These are phyloP conservation scores for Lagopus muta DNA, from an alignment of 2,113 vertebrate species.

Conservation along the genomic window DNA sequence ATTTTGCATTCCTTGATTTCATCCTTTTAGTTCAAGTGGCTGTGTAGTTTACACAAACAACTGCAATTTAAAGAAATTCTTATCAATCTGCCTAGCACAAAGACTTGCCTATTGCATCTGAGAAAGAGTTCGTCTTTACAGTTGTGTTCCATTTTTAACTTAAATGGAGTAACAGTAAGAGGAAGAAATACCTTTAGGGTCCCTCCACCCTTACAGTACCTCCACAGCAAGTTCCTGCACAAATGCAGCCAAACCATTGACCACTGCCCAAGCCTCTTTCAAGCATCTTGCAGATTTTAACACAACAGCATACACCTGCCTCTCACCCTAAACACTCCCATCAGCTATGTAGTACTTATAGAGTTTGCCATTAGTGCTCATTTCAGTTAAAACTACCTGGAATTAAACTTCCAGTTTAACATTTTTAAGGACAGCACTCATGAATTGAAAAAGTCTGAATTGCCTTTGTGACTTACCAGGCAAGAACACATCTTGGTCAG, in stretches of 20 bases:
- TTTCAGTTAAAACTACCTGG: not conserved
- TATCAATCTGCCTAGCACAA: not conserved
- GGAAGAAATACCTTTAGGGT: not conserved
- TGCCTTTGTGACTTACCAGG: not conserved
- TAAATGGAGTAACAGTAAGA: not conserved
- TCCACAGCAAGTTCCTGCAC: not conserved
- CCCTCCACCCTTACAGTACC: not conserved
- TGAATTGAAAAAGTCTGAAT: fast-evolving
- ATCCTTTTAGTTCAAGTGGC: not conserved
- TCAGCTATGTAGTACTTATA: not conserved
- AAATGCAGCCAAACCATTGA: not conserved
- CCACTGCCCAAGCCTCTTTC: not conserved
- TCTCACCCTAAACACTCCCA: not conserved
- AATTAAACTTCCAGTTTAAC: not conserved
- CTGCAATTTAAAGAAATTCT: fast-evolving
- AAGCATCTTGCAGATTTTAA: not conserved
- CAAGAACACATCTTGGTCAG: not conserved
- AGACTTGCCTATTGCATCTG: not conserved
- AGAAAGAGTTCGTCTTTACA: not conserved
- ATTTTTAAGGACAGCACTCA: not conserved
- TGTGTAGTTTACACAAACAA: not conserved
- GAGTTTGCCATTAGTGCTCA: not conserved
- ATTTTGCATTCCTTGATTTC: not conserved
- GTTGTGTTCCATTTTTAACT: not conserved
- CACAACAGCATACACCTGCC: not conserved